Evolutionary conservation across 2,888 invertebrate species (phyloP).

Genomic region (Tipula unca): DNA sequence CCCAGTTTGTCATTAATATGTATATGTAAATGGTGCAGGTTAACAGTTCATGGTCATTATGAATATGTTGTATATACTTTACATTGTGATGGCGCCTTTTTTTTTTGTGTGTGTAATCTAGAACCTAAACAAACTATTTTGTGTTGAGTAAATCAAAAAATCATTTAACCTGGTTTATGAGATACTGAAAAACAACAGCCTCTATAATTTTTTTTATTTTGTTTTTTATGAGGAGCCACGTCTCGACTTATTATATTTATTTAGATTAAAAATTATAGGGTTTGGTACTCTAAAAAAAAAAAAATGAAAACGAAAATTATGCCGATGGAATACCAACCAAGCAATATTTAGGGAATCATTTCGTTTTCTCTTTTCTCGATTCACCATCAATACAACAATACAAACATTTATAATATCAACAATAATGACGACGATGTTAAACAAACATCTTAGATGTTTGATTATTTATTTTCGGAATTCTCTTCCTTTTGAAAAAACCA

Average conservation of each 20-base stretch:
- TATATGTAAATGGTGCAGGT: neutral
- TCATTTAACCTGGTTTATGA: neutral
- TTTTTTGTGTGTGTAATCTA: neutral
- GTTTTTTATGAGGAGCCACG: neutral
- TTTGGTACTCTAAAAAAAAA: neutral
- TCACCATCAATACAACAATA: neutral
- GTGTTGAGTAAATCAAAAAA: neutral
- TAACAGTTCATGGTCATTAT: neutral
- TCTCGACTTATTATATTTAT: neutral
- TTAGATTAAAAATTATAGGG: neutral
- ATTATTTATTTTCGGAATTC: neutral
- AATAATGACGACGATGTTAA: neutral
- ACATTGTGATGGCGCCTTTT: neutral
- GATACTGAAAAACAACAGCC: neutral
- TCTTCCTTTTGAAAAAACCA: neutral
- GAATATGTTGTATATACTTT: neutral
- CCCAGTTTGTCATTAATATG: neutral
- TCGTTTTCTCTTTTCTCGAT: neutral
- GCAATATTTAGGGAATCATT: neutral
- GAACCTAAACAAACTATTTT: neutral
- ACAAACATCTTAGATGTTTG: neutral
- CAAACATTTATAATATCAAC: neutral
- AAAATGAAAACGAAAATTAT: neutral
- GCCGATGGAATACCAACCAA: neutral
- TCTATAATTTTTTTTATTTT: neutral